Percentiles rank a stretch among this genome's conserved stretches.
Conservation (phyloP, 2,888 invertebrate species). For the Drosophila merina region DNA sequence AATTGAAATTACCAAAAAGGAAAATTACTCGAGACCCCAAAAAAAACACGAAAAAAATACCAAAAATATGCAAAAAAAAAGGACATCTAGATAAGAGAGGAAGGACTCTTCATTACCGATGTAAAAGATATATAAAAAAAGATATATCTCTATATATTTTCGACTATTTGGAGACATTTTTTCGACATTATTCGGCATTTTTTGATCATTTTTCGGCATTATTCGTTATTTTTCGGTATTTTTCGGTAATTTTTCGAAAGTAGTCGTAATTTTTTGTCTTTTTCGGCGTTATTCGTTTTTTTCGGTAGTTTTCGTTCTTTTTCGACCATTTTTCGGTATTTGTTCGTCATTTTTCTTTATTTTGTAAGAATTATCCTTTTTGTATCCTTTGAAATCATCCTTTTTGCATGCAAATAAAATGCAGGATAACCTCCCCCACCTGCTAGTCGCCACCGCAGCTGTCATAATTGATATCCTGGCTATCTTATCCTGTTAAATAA, state of each 20-base stretch:
- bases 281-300: no score
- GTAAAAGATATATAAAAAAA: neutral
- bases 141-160: neutral
- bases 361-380: constrained; percentile 68
- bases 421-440: neutral
- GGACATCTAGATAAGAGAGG: neutral
- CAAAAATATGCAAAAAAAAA: neutral
- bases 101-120: neutral
- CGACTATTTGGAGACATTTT: no score
- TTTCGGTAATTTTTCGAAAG: no score
- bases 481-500: neutral
- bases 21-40: constrained; percentile 52
- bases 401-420: constrained; percentile 68
- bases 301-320: no score
- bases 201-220: no score
- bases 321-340: no score
- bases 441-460: neutral
- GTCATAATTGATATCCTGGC: constrained; percentile 1
- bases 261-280: no score
- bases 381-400: constrained; percentile 57
- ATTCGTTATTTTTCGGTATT: no score
- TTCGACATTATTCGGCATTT: no score
- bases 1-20: constrained; percentile 73
- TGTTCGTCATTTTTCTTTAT: no score
- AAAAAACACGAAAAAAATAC: neutral